Percentiles rank a stretch among this genome's conserved stretches.
Evolutionary conservation across 2,888 invertebrate genomes (phyloP).

Genomic region (Drosophila borborema): DNA sequence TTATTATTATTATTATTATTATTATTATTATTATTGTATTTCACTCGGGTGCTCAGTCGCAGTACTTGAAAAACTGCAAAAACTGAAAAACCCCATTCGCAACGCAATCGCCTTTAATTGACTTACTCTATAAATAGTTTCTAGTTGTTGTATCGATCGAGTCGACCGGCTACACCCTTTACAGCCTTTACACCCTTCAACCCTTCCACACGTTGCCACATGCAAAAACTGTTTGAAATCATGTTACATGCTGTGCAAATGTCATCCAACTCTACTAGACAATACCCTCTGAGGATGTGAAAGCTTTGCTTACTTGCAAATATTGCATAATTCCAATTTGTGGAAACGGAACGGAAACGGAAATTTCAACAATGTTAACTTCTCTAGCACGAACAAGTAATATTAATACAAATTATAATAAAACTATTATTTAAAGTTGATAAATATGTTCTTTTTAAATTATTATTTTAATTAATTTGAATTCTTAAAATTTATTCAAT

Average conservation of each 20-base stretch:
- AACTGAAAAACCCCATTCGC: constrained; percentile 3
- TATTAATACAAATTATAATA: too few relatives aligned
- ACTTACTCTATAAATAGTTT: background rate
- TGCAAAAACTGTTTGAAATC: background rate
- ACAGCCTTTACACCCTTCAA: too few relatives aligned
- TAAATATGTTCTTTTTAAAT: too few relatives aligned
- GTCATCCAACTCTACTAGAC: background rate
- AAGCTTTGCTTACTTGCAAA: too few relatives aligned
- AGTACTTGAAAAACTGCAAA: constrained; percentile 6
- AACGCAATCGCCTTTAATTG: constrained; percentile 6
- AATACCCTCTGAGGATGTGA: background rate
- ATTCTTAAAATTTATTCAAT: too few relatives aligned
- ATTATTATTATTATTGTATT: constrained; percentile 33
- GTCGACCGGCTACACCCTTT: constrained; percentile 1
- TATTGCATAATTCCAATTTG: too few relatives aligned
- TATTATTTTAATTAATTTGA: too few relatives aligned
- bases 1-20: constrained; percentile 34
- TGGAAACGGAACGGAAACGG: too few relatives aligned
- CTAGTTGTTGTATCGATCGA: constrained; percentile 2
- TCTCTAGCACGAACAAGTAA: too few relatives aligned
- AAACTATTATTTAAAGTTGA: too few relatives aligned
- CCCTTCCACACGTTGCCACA: background rate
- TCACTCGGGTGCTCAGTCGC: constrained; percentile 47
- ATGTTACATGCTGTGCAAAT: background rate
- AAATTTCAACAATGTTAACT: too few relatives aligned